These are phyloP conservation scores for Polyommatus iphigenia DNA, from an alignment of 2,888 invertebrate genomes.

Conservation along the genomic window DNA sequence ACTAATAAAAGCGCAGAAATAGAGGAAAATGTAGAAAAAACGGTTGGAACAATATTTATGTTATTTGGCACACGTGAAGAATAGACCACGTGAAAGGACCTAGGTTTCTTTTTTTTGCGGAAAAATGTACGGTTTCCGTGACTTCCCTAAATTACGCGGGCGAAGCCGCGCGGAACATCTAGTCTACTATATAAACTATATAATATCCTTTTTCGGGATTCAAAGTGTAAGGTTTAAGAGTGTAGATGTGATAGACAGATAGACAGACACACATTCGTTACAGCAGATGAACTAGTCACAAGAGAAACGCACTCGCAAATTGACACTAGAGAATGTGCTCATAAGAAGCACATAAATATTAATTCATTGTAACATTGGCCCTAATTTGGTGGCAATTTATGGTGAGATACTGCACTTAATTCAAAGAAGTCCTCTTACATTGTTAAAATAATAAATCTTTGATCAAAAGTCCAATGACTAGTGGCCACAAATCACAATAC, in stretches of 20 bases:
- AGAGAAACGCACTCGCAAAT: not conserved
- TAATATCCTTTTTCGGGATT: too few relatives aligned
- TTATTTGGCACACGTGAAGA: too few relatives aligned
- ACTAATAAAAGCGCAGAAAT: too few relatives aligned
- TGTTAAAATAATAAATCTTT: not conserved
- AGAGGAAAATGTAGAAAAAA: too few relatives aligned
- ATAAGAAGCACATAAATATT: constrained; percentile 9
- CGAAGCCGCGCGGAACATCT: too few relatives aligned
- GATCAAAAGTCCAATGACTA: not conserved
- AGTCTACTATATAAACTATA: too few relatives aligned
- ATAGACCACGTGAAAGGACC: too few relatives aligned
- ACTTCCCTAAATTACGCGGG: too few relatives aligned
- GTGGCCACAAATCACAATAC: too few relatives aligned
- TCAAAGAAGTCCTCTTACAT: not conserved
- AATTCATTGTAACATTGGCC: not conserved
- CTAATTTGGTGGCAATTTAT: not conserved
- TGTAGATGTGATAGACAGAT: not conserved
- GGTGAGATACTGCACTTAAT: not conserved
- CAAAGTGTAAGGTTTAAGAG: not conserved
- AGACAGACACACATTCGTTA: not conserved
- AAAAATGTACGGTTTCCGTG: too few relatives aligned
- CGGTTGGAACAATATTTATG: too few relatives aligned
- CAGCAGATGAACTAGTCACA: not conserved
- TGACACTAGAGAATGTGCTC: not conserved
- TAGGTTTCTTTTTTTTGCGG: too few relatives aligned